A percentile compares a stretch with the other conserved stretches of the same genome.
phyloP scores from a whole-genome alignment of 23 tunicate species.

The Trididemnum clinides region DNA sequence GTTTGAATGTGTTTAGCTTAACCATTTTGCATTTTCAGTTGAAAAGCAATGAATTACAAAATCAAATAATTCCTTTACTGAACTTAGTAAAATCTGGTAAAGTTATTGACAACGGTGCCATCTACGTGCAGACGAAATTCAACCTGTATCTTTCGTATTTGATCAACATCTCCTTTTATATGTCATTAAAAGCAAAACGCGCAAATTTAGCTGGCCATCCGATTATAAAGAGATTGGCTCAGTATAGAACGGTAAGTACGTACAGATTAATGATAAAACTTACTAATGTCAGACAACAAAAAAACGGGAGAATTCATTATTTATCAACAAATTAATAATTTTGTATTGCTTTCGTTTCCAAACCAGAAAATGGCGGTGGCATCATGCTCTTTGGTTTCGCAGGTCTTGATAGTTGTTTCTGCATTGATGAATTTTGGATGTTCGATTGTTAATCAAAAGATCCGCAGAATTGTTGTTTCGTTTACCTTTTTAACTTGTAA shows the following conservation, averaged over 20 bases:
- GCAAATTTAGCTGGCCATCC: slow-evolving; percentile 58
- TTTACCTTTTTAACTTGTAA: too few species aligned
- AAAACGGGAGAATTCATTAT: too few species aligned
- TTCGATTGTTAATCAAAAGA: too few species aligned
- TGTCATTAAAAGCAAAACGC: slow-evolving; percentile 58
- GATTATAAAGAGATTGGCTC: slow-evolving; percentile 64
- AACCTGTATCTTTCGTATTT: slow-evolving; percentile 53
- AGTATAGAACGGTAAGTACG: slow-evolving; percentile 72
- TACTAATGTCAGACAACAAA: too few species aligned
- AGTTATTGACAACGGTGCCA: slow-evolving; percentile 50
- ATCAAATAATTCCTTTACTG: slow-evolving; percentile 45
- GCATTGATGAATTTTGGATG: too few species aligned
- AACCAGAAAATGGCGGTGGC: not conserved
- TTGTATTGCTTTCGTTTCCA: not conserved
- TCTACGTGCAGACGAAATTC: slow-evolving; percentile 51
- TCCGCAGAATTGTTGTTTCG: too few species aligned
- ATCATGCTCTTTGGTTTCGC: too few species aligned
- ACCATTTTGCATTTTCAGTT: slow-evolving; percentile 35
- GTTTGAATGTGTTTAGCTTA: too few species aligned
- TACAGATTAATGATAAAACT: not conserved
- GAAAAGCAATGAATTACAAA: slow-evolving; percentile 44
- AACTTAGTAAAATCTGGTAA: slow-evolving; percentile 32
- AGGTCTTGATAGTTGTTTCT: too few species aligned
- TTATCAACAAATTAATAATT: too few species aligned
- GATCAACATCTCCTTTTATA: slow-evolving; percentile 78